phyloP scores from a whole-genome alignment of 2,888 invertebrate genomes.

The Acrobasis suavella region DNA sequence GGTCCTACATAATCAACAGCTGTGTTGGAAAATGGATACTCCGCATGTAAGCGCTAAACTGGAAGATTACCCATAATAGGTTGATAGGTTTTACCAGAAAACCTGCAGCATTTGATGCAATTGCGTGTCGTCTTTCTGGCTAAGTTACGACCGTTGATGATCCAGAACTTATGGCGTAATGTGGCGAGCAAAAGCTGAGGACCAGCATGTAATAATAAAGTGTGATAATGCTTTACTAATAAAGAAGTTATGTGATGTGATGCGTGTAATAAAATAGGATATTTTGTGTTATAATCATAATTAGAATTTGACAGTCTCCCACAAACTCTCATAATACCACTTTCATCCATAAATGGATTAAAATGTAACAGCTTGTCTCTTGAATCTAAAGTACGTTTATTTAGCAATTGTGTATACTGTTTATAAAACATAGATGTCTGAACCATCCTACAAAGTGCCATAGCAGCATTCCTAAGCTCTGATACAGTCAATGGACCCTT shows the following conservation, averaged over 20 bases:
- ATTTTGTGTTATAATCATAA: no score
- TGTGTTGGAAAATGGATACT: conserved; percentile 31
- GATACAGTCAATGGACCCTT: no score
- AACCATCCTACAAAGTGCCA: not conserved
- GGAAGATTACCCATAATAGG: conserved; percentile 36
- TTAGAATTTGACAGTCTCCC: no score
- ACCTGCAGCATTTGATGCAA: conserved; percentile 28
- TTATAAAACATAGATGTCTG: not conserved
- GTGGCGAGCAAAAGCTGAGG: no score
- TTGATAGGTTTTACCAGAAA: no score
- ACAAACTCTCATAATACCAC: no score
- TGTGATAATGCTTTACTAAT: conserved; percentile 25
- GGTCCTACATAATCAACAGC: no score
- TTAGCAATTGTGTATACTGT: not conserved
- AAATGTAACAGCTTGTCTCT: no score
- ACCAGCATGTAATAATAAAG: conserved; percentile 21
- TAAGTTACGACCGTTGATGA: conserved; percentile 28
- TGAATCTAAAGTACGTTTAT: no score
- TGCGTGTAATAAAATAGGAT: conserved; percentile 24
- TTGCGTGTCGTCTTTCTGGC: conserved; percentile 26
- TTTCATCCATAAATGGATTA: no score
- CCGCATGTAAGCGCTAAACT: conserved; percentile 26
- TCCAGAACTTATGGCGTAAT: conserved; percentile 33
- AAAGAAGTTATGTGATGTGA: conserved; percentile 25
- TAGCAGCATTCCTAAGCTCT: not conserved